Conservation (phyloP, 2,888 invertebrate genomes). For the Cheilosia impressa region DNA sequence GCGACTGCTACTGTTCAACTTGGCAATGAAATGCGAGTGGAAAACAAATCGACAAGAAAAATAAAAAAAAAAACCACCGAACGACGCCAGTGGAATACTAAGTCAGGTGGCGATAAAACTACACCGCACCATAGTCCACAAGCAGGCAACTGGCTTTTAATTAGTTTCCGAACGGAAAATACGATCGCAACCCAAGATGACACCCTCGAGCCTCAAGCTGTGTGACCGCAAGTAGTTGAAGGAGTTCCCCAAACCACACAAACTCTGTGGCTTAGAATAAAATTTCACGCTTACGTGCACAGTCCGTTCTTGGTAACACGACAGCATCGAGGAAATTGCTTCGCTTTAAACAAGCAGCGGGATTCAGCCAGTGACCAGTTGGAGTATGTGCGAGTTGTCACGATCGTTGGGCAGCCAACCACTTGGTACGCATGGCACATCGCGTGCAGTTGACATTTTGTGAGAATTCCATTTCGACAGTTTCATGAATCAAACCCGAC, state of each 20-base stretch:
- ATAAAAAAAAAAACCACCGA: slow-evolving; percentile 21
- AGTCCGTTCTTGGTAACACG: slow-evolving; percentile 11
- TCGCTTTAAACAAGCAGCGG: slow-evolving; percentile 6
- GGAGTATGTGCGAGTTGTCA: slow-evolving; percentile 63
- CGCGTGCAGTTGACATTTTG: slow-evolving; percentile 41
- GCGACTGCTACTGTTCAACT: slow-evolving; percentile 41
- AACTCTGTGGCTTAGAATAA: slow-evolving; percentile 47
- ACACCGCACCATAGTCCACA: neutral
- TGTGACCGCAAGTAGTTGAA: slow-evolving; percentile 45
- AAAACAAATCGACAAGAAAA: slow-evolving; percentile 29
- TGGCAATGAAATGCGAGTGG: slow-evolving; percentile 65
- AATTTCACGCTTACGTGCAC: slow-evolving; percentile 14
- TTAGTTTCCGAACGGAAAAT: slow-evolving; percentile 41
- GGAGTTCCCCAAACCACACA: slow-evolving; percentile 55
- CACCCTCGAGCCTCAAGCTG: slow-evolving; percentile 35
- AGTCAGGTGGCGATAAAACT: slow-evolving; percentile 13
- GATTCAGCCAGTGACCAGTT: neutral
- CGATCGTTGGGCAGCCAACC: slow-evolving; percentile 52
- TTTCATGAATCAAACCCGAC: slow-evolving; percentile 16
- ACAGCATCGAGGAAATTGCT: slow-evolving; percentile 15
- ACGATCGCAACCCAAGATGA: slow-evolving; percentile 38
- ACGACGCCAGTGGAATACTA: slow-evolving; percentile 48
- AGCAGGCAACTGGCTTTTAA: slow-evolving; percentile 41
- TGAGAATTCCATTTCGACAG: slow-evolving; percentile 22
- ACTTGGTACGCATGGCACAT: slow-evolving; percentile 50